These are phyloP conservation scores for Drosophila meridionalis DNA, from an alignment of 2,888 invertebrate species.

Conservation along the genomic window DNA sequence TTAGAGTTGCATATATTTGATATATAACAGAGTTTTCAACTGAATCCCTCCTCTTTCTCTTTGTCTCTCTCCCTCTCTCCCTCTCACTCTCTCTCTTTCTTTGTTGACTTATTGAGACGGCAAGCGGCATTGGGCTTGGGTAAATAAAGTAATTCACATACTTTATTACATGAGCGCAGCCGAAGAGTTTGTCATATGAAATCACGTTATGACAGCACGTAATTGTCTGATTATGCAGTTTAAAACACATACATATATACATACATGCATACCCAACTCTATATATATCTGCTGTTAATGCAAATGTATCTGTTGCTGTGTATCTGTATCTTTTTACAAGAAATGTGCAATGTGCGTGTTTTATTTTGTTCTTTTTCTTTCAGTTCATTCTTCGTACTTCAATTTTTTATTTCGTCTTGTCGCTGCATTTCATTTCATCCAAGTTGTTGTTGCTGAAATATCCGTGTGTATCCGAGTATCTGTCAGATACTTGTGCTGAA, in stretches of 20 bases:
- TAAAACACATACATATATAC: not conserved
- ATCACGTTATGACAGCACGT: slow-evolving; percentile 40
- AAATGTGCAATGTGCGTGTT: slow-evolving; percentile 57
- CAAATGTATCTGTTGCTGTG: slow-evolving; percentile 23
- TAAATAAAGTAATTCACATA: slow-evolving; percentile 8
- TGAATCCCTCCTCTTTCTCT: not conserved
- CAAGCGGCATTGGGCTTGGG: slow-evolving; percentile 2
- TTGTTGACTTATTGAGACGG: slow-evolving; percentile 27
- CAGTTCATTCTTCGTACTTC: not conserved
- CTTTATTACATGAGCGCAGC: slow-evolving; percentile 18
- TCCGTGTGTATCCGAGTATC: slow-evolving; percentile 35
- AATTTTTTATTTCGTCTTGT: slow-evolving; percentile 1
- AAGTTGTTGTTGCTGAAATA: slow-evolving; percentile 26
- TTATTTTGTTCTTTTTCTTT: slow-evolving; percentile 2
- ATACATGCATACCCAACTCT: not conserved
- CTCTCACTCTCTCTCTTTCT: slow-evolving; percentile 6
- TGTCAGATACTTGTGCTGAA: slow-evolving; percentile 48
- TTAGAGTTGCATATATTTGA: not conserved
- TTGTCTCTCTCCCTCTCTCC: not conserved
- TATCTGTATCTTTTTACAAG: slow-evolving; percentile 42
- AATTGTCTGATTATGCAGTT: slow-evolving; percentile 60
- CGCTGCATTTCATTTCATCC: slow-evolving; percentile 27
- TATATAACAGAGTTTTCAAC: slow-evolving; percentile 2
- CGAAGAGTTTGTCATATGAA: slow-evolving; percentile 21
- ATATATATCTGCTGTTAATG: slow-evolving; percentile 5